Evolutionary conservation across 2,797 vertebrate species (phyloP).

Genomic region (Sebastiscus albofasciatus): DNA sequence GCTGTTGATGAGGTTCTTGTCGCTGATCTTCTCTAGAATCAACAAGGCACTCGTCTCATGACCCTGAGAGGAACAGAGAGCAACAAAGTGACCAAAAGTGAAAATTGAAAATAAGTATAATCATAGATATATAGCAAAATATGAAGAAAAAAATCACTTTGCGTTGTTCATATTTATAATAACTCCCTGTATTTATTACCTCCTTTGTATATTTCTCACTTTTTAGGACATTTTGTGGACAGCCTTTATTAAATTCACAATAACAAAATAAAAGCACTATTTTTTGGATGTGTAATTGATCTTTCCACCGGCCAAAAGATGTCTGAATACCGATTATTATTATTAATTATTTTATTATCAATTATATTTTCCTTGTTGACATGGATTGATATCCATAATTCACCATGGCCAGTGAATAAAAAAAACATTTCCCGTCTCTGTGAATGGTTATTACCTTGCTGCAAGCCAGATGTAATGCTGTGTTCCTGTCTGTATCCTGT

Average conservation of each 20-base stretch:
- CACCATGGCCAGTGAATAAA: background rate
- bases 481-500: constrained; percentile 92
- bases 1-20: constrained; percentile 77
- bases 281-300: background rate
- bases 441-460: constrained; percentile 66
- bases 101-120: background rate
- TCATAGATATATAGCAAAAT: background rate
- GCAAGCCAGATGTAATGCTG: constrained; percentile 92
- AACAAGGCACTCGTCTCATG: constrained; percentile 77
- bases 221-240: background rate
- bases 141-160: background rate
- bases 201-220: background rate
- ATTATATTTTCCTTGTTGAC: background rate
- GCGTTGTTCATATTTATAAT: background rate
- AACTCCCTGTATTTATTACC: background rate
- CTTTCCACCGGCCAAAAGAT: background rate
- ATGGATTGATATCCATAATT: background rate
- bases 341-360: background rate
- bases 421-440: background rate
- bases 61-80: constrained; percentile 52
- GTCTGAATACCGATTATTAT: background rate
- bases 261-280: background rate
- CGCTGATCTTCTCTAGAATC: constrained; percentile 74
- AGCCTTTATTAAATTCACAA: background rate
- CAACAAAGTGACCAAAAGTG: background rate